Percentiles rank a stretch among this genome's conserved stretches.
Conservation (phyloP, 2,113 vertebrate genomes). For the Neogobius melanostomus region DNA sequence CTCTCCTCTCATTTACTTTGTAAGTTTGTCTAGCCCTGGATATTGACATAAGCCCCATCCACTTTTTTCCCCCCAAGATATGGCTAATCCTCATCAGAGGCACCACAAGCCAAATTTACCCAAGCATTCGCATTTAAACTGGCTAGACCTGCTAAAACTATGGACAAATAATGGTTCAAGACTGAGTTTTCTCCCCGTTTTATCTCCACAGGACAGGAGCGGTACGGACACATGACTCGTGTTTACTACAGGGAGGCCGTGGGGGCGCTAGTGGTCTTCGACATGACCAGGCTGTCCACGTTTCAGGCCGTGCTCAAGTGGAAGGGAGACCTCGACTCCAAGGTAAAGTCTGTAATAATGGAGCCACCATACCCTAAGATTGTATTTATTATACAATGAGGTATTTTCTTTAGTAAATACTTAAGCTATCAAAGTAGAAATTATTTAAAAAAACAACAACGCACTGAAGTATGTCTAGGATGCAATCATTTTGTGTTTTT, state of each 20-base stretch:
- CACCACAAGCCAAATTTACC: background rate
- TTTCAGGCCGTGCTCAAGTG: constrained; percentile 82
- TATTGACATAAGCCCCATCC: too few relatives aligned
- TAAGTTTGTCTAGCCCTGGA: too few relatives aligned
- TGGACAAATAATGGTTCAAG: background rate
- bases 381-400: too few relatives aligned
- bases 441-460: too few relatives aligned
- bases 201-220: constrained; percentile 76
- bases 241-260: constrained; percentile 84
- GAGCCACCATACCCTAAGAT: too few relatives aligned
- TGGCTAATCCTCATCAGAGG: too few relatives aligned
- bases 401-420: too few relatives aligned
- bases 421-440: too few relatives aligned
- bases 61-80: too few relatives aligned
- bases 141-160: background rate
- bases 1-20: too few relatives aligned
- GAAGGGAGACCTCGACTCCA: constrained; percentile 83
- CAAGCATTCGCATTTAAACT: background rate
- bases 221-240: constrained; percentile 84
- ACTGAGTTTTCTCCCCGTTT: background rate
- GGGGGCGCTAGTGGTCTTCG: constrained; percentile 82
- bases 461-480: too few relatives aligned
- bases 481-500: too few relatives aligned
- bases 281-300: constrained; percentile 80
- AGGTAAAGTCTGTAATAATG: constrained; percentile 56